Base-by-base conservation (phyloP, 2,797 vertebrate genomes). In the Cyprinella venusta region DNA sequence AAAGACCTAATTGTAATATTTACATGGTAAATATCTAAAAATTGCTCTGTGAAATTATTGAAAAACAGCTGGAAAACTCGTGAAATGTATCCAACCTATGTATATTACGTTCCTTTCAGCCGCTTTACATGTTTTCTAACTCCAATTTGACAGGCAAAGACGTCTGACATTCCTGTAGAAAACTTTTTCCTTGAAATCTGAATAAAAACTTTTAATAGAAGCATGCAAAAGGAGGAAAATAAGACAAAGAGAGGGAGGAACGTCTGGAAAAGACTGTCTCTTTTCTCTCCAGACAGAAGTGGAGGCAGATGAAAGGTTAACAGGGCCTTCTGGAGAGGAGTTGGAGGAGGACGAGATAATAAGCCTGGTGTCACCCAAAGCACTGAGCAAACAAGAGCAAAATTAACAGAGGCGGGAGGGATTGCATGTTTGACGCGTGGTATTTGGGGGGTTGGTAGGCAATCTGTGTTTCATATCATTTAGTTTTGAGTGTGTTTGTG, bases 371-470 rank as follows among this genome's bases (percentile, higher is more conserved):
- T 89, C 89, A 89, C 86, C 61, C 75, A 80, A 86, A 89, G 79
- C 78, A 86, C 90, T 90, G 88, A 85, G 90, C 89, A 92, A 93
- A 93, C 88, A 89, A 79, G 76, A 90, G 82, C 79, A 68, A 91
- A 90, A 92, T 88, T 85, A 90, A 88, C 50, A 72, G 90, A 70
- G 64, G 74, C 69, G 67, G 68, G 69, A 77, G 69, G 79, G 59
- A 71, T 59, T 63, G 26, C 40, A 64, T 74, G 68, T 50, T 54
- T 85, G 19, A 45, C 15, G 71, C 40, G 30, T 33, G 80, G 79
- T 65, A 30, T 74, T 54, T 71, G 30, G 54, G 84, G 81, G 50
- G 65, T 48, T 77, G 81, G 81, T 83, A 61, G 38, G 81, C 75
- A 77, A 83, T 83, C 74, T 77, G 81, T 42, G 63, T 77, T 83